Evolutionary conservation across 2,797 vertebrate species (phyloP), one percentile per base, ranked within the genome.

Genomic region (Dromococcyx pavoninus): DNA sequence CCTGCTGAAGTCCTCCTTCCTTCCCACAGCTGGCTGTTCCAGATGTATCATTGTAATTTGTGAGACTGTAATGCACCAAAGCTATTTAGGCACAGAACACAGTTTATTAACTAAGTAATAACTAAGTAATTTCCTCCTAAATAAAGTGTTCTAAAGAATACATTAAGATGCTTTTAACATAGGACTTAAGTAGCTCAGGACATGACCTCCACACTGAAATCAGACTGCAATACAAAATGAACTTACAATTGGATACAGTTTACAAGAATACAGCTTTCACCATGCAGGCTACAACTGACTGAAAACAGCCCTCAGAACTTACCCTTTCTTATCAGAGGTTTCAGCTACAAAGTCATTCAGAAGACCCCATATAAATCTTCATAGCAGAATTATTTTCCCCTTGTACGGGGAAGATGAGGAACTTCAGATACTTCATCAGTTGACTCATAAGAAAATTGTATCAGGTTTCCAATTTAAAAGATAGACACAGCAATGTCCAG

Each of bases 401-500:
- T 80, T 35, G 5, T 17, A 53, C 3, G 5, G n/a, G 10, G 23
- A 46, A 41, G 37, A 54, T 1, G 7, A 17, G 2, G 30, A 85
- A 82, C 22, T 39, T 46, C 13, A 60, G 7, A 25, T 6, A 21
- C 39, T 71, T 71, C 2, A 61, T 18, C 17, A 64, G 17, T 2
- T 77, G 37, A 65, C 35, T 28, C 12, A 13, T 3, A 86, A 62
- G 18, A 71, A 66, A 61, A 67, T 1, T 46, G 15, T 25, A 67
- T 8, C 39, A 62, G 70, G 21, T 33, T 74, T 10, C 11, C 22
- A 69, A 72, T 32, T 15, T 74, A 56, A 84, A 35, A 66, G 28
- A 57, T 0, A 75, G 7, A 71, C 0, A 1, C 8, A 79, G 51
- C 19, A 62, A 1, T n/a, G 35, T 9, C 30, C 62, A 62, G 22